Evolutionary conservation across 2,888 invertebrate genomes (phyloP).

Genomic region (Andrena hattorfiana): DNA sequence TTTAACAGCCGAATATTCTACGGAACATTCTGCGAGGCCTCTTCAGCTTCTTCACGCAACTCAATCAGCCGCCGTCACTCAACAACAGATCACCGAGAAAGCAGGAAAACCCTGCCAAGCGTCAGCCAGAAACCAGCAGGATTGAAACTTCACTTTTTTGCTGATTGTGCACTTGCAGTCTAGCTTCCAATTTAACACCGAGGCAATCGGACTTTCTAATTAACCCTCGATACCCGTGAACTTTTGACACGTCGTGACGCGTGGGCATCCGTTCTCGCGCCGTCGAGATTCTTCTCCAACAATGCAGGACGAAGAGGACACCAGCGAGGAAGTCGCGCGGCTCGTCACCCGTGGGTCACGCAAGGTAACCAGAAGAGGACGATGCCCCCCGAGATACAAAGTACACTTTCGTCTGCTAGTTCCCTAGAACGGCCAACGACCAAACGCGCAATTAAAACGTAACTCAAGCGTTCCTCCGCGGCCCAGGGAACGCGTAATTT

Average conservation of each 20-base stretch:
- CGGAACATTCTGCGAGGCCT: no score
- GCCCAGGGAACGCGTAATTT: slow-evolving; percentile 14
- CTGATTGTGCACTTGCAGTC: neutral
- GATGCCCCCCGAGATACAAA: slow-evolving; percentile 42
- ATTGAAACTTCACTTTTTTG: slow-evolving; percentile 17
- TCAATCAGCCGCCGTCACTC: neutral
- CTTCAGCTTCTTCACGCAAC: no score
- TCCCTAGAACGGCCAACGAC: slow-evolving; percentile 14
- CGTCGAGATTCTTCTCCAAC: slow-evolving; percentile 21
- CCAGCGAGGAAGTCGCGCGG: neutral
- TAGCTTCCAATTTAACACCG: neutral
- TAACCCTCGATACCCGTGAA: slow-evolving; percentile 19
- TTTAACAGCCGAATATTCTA: neutral
- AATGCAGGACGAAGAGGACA: slow-evolving; percentile 12
- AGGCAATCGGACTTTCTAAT: slow-evolving; percentile 29
- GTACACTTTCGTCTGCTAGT: neutral
- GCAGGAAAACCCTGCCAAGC: neutral
- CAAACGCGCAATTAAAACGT: slow-evolving; percentile 48
- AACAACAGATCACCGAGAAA: slow-evolving; percentile 15
- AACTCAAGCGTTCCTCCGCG: slow-evolving; percentile 13
- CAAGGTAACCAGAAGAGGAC: slow-evolving; percentile 34
- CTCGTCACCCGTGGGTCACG: slow-evolving; percentile 35
- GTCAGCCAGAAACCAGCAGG: neutral
- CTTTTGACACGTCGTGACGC: slow-evolving; percentile 17
- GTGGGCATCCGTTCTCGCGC: slow-evolving; percentile 14